phyloP scores from a whole-genome alignment of 1,140 invertebrate genomes.

The Armadillidium nasatum region DNA sequence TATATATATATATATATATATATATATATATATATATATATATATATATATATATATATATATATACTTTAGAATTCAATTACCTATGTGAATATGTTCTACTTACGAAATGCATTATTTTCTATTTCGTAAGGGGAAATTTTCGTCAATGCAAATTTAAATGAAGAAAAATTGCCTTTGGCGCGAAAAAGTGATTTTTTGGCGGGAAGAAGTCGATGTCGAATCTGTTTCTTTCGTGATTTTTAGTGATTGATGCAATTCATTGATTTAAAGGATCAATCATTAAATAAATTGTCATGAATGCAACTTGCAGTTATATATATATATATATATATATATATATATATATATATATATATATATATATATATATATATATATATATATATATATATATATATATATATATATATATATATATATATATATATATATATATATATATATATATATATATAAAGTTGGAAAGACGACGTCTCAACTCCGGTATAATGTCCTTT shows the following conservation, averaged over 20 bases:
- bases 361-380: conserved; percentile 14
- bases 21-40: no score
- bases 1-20: no score
- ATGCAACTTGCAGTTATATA: background rate
- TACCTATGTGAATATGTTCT: no score
- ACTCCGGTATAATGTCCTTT: no score
- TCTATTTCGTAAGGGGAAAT: background rate
- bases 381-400: conserved; percentile 4
- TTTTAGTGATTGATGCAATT: conserved; percentile 2
- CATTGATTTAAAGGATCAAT: background rate
- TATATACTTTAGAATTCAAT: no score
- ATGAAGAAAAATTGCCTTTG: background rate
- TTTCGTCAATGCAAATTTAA: background rate
- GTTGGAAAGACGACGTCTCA: no score
- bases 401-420: background rate
- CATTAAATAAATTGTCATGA: background rate
- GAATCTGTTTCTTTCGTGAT: conserved; percentile 1
- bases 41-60: no score
- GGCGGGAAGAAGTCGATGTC: background rate
- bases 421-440: background rate
- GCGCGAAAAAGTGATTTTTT: background rate
- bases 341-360: conserved; percentile 7
- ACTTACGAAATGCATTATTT: background rate
- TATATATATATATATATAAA: no score
- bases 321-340: conserved; percentile 6